Evolutionary conservation across 1,140 invertebrate genomes (phyloP), one percentile per base, ranked within the genome.

Genomic region (Aphaenogaster ashmeadi): DNA sequence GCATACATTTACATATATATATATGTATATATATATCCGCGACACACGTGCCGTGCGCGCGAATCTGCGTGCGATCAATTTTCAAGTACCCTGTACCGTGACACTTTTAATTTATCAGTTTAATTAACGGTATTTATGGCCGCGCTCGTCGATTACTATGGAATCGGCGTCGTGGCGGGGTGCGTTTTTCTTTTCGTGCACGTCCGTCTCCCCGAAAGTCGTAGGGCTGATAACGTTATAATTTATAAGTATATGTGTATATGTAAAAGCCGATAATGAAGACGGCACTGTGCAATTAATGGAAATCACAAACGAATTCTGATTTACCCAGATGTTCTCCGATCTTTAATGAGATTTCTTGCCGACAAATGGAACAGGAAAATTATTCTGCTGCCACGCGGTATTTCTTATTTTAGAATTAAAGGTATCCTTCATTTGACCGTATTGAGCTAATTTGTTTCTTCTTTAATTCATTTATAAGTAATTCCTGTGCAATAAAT

Each of bases 21-120:
- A 18, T 52, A 36, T 60, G 2, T 18, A 7, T 36, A 47, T 21
- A 52, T 60, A n/a, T 27, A 36, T 67, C 6, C 2, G 44, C 1
- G 50, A 13, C 15, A 4, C 38, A 4, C 6, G 13, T 33, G 11
- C 6, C 33, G 56, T 47, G 21, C 56, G 33, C 52, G 52, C 58
- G 27, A 36, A 44, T 18, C 38, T 52, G 66, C 64, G 67, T 27
- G 79, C 44, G 79, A 87, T 87, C 80, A 87, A 84, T 87, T 87
- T 87, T 84, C 69, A 67, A 60, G 18, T 62, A 71, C 52, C 13
- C 47, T 36, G 41, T 38, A 79, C 80, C 66, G 79, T 84, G 87
- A 84, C 87, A 85, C 62, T 88, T 85, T 85, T 88, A 88, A 88
- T 88, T 88, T 85, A 88, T 88, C 87, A 85, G 87, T 85, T 77